These are phyloP conservation scores for Dysmachus trigonus DNA, from an alignment of 2,888 invertebrate genomes.

Conservation along the genomic window DNA sequence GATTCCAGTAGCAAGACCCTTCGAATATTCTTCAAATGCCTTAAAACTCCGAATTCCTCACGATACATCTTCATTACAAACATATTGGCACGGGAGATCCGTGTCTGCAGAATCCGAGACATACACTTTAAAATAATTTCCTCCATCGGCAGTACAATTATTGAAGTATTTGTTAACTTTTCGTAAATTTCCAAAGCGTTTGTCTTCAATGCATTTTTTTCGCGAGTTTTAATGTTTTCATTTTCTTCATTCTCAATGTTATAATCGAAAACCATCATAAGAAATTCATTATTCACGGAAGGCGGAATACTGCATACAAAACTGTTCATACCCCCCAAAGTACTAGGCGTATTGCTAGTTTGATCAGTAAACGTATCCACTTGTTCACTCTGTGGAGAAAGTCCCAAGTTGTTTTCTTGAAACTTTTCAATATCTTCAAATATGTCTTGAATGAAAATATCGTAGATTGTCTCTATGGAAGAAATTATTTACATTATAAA, in stretches of 20 bases:
- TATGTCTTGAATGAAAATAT: constrained; percentile 55
- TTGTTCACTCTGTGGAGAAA: background rate
- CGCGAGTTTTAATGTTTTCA: constrained; percentile 17
- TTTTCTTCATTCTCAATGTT: constrained; percentile 49
- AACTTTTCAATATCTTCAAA: constrained; percentile 50
- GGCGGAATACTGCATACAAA: background rate
- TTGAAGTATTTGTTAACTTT: constrained; percentile 55
- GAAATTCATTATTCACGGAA: constrained; percentile 54
- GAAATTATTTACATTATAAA: background rate
- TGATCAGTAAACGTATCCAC: background rate
- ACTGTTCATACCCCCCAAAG: background rate
- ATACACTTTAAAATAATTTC: constrained; percentile 63
- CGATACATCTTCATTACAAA: constrained; percentile 66
- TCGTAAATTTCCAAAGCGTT: constrained; percentile 34
- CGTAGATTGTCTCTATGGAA: constrained; percentile 53
- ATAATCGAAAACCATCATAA: constrained; percentile 55
- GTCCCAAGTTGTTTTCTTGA: background rate
- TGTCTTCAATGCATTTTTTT: background rate
- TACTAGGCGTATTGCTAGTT: background rate
- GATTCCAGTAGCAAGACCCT: constrained; percentile 67
- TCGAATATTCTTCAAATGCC: constrained; percentile 65
- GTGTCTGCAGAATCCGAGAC: constrained; percentile 62
- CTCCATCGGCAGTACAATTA: constrained; percentile 62
- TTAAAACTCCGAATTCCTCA: constrained; percentile 64
- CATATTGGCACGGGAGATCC: constrained; percentile 63